Percentiles rank a stretch among this genome's conserved stretches.
Conservation (phyloP, 1,140 invertebrate genomes). For the Vollenhovia emeryi region DNA sequence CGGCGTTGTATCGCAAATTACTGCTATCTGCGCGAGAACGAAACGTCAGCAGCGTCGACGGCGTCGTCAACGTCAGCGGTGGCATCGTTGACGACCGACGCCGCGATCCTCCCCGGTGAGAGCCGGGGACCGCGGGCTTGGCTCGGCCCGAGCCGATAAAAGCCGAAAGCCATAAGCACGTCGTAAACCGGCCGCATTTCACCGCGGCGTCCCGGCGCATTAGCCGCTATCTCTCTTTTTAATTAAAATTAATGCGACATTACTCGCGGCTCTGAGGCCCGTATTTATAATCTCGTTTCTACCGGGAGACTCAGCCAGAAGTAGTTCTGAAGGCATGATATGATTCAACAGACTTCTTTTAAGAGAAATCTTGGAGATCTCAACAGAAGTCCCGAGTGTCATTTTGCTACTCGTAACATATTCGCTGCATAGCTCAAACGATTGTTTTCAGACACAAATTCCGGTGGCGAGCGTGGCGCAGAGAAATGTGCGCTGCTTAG, state of each 20-base stretch:
- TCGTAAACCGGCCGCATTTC: slow-evolving; percentile 74
- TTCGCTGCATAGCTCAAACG: neutral
- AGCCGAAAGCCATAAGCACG: slow-evolving; percentile 70
- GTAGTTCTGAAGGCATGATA: neutral
- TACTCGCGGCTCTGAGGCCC: slow-evolving; percentile 23
- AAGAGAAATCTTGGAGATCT: neutral
- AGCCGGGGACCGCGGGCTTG: slow-evolving; percentile 36
- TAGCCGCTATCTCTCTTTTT: slow-evolving; percentile 70
- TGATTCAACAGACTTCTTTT: neutral
- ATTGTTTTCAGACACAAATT: neutral
- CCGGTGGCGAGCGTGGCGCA: too few relatives aligned
- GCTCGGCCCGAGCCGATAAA: slow-evolving; percentile 63
- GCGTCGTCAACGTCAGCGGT: slow-evolving; percentile 55
- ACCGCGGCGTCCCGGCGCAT: slow-evolving; percentile 51
- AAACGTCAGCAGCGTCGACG: slow-evolving; percentile 46
- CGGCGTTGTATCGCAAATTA: slow-evolving; percentile 41
- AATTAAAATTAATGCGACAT: slow-evolving; percentile 75
- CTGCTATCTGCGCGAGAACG: slow-evolving; percentile 41
- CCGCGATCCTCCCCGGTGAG: neutral
- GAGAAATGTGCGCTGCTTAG: too few relatives aligned
- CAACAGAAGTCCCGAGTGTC: neutral
- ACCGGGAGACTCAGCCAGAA: neutral
- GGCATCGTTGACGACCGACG: slow-evolving; percentile 44
- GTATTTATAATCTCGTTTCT: neutral
- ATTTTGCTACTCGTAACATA: neutral